Conservation (phyloP, 2,888 invertebrate genomes). For the Cheilosia impressa region DNA sequence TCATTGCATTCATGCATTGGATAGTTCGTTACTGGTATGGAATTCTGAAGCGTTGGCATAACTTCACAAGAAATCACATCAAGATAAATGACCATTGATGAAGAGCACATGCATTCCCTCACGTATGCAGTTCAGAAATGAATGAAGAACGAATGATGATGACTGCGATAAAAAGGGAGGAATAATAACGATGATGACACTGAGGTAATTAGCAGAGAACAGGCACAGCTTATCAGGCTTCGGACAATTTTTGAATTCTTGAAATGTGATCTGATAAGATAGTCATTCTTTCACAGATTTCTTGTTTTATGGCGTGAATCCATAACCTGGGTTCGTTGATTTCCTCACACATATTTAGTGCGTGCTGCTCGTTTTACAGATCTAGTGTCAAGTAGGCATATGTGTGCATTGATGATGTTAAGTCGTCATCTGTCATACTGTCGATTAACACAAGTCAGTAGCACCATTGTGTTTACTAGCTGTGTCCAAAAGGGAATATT, state of each 20-base stretch:
- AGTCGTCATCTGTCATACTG: too few species aligned
- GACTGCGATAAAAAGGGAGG: constrained; percentile 45
- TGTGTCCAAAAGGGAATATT: too few species aligned
- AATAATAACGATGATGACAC: constrained; percentile 31
- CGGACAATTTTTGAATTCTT: not conserved
- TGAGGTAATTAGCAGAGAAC: constrained; percentile 25
- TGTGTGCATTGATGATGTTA: too few species aligned
- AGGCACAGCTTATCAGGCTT: constrained; percentile 16
- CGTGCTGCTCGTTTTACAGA: too few species aligned
- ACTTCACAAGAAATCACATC: constrained; percentile 56
- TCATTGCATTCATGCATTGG: constrained; percentile 26
- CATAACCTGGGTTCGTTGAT: too few species aligned
- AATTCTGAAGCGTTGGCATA: constrained; percentile 60
- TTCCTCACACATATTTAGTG: too few species aligned
- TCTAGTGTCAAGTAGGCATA: too few species aligned
- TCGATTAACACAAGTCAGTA: too few species aligned
- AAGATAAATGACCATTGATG: constrained; percentile 51
- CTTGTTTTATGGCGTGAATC: not conserved
- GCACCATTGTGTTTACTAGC: too few species aligned
- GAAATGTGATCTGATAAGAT: not conserved
- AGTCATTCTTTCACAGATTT: not conserved
- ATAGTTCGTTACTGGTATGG: constrained; percentile 43
- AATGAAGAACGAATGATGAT: constrained; percentile 46
- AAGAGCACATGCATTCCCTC: constrained; percentile 64
- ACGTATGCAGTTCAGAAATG: constrained; percentile 59